phyloP scores from a whole-genome alignment of 2,888 invertebrate genomes.

The Himalopsyche japonica region DNA sequence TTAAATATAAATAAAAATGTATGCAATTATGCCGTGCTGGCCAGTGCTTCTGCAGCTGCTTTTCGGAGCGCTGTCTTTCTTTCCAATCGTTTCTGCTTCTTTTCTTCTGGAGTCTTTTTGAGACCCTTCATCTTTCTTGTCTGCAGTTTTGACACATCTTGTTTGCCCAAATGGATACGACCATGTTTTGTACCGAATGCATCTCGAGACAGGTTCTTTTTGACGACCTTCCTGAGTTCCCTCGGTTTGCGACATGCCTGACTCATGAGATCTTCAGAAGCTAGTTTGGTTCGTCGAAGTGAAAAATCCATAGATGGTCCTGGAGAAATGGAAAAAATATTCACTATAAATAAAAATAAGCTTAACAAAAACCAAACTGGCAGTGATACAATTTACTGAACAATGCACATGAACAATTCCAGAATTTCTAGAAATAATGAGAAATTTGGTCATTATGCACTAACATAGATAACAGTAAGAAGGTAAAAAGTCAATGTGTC shows the following conservation, averaged over 20 bases:
- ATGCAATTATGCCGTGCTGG: conserved; percentile 33
- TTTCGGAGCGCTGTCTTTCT: conserved; percentile 50
- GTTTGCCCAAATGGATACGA: conserved; percentile 90
- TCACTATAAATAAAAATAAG: no score
- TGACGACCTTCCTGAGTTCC: conserved; percentile 78
- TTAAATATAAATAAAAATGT: conserved; percentile 9
- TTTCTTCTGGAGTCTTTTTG: conserved; percentile 73
- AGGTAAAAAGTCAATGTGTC: no score
- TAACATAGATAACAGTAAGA: no score
- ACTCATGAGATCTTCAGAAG: conserved; percentile 86
- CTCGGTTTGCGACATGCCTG: conserved; percentile 80
- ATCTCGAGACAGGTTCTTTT: conserved; percentile 90
- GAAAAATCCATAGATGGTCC: conserved; percentile 89
- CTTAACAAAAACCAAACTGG: no score
- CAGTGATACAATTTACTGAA: no score
- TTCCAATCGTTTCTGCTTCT: conserved; percentile 61
- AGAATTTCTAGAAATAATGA: no score
- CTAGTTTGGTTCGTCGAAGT: conserved; percentile 83
- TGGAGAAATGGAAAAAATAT: conserved; percentile 43
- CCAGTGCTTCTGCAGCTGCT: conserved; percentile 39
- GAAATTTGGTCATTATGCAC: no score
- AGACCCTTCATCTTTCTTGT: conserved; percentile 91
- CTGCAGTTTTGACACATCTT: conserved; percentile 82
- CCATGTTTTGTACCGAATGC: conserved; percentile 88
- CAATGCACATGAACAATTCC: no score